Evolutionary conservation across 92 coral and sea anemone genomes (phyloP), one percentile per base, ranked within the genome.

Genomic region (Bergia puertoricense): DNA sequence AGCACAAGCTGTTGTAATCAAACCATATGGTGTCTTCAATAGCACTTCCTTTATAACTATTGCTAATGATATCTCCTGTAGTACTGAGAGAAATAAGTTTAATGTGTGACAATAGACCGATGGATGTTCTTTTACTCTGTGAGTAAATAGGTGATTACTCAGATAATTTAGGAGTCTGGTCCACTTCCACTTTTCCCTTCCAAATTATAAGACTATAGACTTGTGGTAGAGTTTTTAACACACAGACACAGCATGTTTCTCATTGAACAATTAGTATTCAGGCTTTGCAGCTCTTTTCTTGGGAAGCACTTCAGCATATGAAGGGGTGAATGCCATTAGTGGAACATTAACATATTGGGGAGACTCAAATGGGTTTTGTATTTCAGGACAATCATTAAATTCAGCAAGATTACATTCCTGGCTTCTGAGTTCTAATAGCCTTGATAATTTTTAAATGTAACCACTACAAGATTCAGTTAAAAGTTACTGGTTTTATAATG

Each of bases 281-380:
- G 43, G 41, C 57, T 67, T 82, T 43, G 85, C 73, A 51, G 14
- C 74, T 66, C 38, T 66, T 78, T 45, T n/a, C 74, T 66, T 66
- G 62, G 76, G 62, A 45, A 82, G 76, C 41, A 71, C 62, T 82
- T 43, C 75, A 65, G 59, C 38, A 10, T 82, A 67, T 66, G 76
- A 82, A n/a, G 22, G 56, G 39, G 16, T 9, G 20, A 82, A 66
- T 69, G 41, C 50, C 40, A 67, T 67, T 42, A 66, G 23, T 67
- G 71, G 74, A 43, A 82, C 8, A 66, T 82, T 82, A 39, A 43
- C 86, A 82, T 82, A 62, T 18, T 65, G 65, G 37, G 82, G 7
- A 44, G 57, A n/a, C 62, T 44, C 14, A 22, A 45, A 44, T 44
- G 1, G 36, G 57, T 20, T 43, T 43, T 76, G 80, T 77, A 50